Conservation (phyloP, 2,888 invertebrate species). For the Gymnoscelis rufifasciata region DNA sequence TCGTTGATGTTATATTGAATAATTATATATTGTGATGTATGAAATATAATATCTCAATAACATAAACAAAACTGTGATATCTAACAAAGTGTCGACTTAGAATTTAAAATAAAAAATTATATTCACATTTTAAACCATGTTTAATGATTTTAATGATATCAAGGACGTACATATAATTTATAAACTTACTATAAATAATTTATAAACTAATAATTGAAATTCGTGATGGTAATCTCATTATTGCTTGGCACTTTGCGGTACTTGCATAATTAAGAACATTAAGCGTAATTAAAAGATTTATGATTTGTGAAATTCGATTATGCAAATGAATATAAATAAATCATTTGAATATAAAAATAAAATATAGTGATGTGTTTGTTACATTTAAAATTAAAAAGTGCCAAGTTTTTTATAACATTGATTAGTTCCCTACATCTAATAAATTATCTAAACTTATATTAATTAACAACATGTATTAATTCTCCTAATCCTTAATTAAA, state of each 20-base stretch:
- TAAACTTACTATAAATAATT: constrained; percentile 16
- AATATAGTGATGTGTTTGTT: background rate
- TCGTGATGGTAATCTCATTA: constrained; percentile 44
- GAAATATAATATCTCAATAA: background rate
- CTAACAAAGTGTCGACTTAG: constrained; percentile 10
- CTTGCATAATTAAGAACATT: no score
- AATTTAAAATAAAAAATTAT: constrained; percentile 26
- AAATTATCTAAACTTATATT: constrained; percentile 8
- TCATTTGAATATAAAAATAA: no score
- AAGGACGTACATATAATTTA: constrained; percentile 25
- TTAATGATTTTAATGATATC: constrained; percentile 26
- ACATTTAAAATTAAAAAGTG: constrained; percentile 1
- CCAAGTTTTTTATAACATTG: constrained; percentile 9
- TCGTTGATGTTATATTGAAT: constrained; percentile 1
- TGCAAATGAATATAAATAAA: no score
- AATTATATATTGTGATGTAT: background rate
- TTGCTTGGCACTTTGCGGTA: constrained; percentile 16
- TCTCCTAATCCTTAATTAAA: background rate
- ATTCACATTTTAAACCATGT: constrained; percentile 25
- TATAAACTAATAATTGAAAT: constrained; percentile 32
- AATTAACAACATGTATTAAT: constrained; percentile 2
- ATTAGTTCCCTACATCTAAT: constrained; percentile 1
- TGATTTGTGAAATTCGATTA: no score
- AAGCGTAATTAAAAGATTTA: no score
- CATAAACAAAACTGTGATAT: constrained; percentile 10